phyloP scores from a whole-genome alignment of 2,113 vertebrate genomes.

The Hyaena hyaena region DNA sequence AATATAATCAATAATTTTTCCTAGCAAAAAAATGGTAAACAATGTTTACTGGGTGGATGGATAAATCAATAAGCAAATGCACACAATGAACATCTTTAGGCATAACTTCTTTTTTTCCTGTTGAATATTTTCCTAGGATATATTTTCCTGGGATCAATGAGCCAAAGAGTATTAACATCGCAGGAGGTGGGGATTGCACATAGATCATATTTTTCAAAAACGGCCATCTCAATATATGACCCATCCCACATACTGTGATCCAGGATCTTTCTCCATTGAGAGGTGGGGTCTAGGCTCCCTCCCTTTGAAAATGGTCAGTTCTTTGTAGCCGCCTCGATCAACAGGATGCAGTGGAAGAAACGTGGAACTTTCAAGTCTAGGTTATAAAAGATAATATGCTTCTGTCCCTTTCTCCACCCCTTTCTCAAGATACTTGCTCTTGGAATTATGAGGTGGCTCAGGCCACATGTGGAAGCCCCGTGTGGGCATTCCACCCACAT shows the following conservation, averaged over 20 bases:
- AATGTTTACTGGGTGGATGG: background rate
- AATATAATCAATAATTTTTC: no score
- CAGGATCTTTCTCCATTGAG: background rate
- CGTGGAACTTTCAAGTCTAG: background rate
- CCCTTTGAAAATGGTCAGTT: background rate
- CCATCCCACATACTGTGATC: background rate
- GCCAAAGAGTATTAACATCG: background rate
- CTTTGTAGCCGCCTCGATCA: background rate
- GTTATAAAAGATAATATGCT: background rate
- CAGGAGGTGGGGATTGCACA: background rate
- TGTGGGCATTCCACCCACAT: background rate
- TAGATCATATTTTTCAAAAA: slow-evolving; percentile 7
- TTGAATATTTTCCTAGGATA: slow-evolving; percentile 33
- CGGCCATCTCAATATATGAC: background rate
- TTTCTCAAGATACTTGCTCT: background rate
- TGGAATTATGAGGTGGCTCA: background rate
- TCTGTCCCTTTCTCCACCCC: background rate
- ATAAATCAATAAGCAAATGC: background rate
- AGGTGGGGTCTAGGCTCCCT: background rate
- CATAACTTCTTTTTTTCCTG: background rate
- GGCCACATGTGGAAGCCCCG: no score
- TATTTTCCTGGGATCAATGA: background rate
- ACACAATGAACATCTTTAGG: background rate
- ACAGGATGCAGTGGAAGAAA: background rate
- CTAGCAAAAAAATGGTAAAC: background rate